Base-by-base conservation (phyloP, 1,140 invertebrate genomes). In the Drosophila fuyamai region DNA sequence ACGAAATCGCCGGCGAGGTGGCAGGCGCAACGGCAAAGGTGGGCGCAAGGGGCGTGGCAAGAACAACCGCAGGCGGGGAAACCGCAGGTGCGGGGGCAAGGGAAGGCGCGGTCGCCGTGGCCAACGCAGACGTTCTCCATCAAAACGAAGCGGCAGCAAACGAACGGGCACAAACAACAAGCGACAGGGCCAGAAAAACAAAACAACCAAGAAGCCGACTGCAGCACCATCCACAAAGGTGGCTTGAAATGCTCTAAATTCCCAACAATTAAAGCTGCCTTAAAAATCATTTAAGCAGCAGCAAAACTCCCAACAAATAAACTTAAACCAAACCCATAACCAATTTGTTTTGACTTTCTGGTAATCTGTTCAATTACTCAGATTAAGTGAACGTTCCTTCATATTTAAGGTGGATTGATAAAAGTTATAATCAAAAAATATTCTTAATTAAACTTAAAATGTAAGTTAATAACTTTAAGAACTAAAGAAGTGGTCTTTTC, bases 41-140 rank as follows among this genome's bases (percentile, higher is more conserved):
- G 46, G 63, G 3, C 35, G 71, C n/a, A 77, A 13, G 27, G 47
- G 44, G 18, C 80, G 79, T 13, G 68, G 75, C 16, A 27, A 54
- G 13, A 63, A 50, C 4, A 57, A 44, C 10, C 48, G 41, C 29
- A 76, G 66, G 47, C 47, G 66, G 35, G 65, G 58, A 16, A 73
- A 72, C 9, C 70, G 72, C 6, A 54, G 70, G 13, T 72, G 72
- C 40, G 58, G 71, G 12, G 38, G 38, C 16, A 47, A 44, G 14
- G 41, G 74, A 16, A 46, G 23, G 13, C 68, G 67, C 4, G 63
- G 67, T 2, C 54, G 68, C 1, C 63, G 80, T 27, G 62, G 75
- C 43, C 57, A 38, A 13, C 71, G 72, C 1, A 63, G 27, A 23
- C 36, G 73, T 10, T 51, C 51, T 36, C 23, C 61, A 0, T 60